Evolutionary conservation across 1,140 invertebrate species (phyloP).

Genomic region (Conus ventricosus): DNA sequence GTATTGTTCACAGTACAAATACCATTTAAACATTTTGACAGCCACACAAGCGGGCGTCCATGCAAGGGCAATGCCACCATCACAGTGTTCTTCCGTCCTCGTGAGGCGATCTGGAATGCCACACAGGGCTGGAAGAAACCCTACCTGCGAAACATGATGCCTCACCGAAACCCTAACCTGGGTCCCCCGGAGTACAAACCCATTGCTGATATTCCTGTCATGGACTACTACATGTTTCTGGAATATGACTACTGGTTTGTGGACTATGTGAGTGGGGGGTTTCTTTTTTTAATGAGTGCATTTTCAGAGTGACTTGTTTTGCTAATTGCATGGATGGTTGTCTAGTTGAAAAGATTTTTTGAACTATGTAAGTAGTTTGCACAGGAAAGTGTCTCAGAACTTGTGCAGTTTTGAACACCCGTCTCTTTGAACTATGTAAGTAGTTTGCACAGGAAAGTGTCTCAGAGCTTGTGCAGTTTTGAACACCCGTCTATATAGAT

Average conservation of each 20-base stretch:
- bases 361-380: too few relatives aligned
- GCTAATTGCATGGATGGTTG: too few relatives aligned
- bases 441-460: too few relatives aligned
- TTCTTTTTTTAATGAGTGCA: too few relatives aligned
- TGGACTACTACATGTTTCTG: slow-evolving; percentile 44
- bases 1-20: slow-evolving; percentile 36
- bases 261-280: slow-evolving; percentile 51
- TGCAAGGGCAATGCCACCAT: slow-evolving; percentile 88
- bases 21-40: slow-evolving; percentile 42
- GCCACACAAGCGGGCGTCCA: slow-evolving; percentile 75
- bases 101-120: slow-evolving; percentile 41
- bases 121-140: slow-evolving; percentile 46
- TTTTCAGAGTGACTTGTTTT: too few relatives aligned
- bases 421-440: too few relatives aligned
- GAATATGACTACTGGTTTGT: slow-evolving; percentile 49
- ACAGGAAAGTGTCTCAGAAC: too few relatives aligned
- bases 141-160: slow-evolving; percentile 11
- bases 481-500: too few relatives aligned
- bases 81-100: slow-evolving; percentile 78
- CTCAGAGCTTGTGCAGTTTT: too few relatives aligned
- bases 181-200: slow-evolving; percentile 32
- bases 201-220: slow-evolving; percentile 37
- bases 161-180: not conserved
- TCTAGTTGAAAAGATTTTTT: too few relatives aligned
- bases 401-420: too few relatives aligned